Evolutionary conservation across 2,113 vertebrate species (phyloP).

Genomic region (Crotalus horridus): DNA sequence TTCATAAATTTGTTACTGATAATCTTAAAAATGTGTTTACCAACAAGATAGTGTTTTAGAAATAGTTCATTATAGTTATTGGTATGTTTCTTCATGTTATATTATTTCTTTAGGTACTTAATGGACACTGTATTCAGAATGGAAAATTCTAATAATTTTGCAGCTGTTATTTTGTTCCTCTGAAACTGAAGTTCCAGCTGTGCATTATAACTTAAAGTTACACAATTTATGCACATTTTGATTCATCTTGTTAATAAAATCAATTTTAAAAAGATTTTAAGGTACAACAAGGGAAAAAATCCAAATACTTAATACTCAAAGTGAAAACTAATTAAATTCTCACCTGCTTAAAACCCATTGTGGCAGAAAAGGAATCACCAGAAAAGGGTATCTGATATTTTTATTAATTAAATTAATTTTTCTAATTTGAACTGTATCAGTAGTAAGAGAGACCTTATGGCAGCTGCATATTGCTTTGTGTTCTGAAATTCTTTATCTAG

Average conservation of each 20-base stretch:
- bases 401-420: background rate
- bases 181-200: conserved; percentile 11
- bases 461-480: conserved; percentile 58
- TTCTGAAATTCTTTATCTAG: conserved; percentile 60
- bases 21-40: conserved; percentile 10
- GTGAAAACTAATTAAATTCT: background rate
- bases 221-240: background rate
- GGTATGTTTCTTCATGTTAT: conserved; percentile 36
- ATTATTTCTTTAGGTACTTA: conserved; percentile 39
- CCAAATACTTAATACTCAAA: background rate
- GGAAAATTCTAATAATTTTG: conserved; percentile 61
- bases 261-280: background rate
- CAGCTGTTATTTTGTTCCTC: conserved; percentile 55
- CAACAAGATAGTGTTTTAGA: background rate
- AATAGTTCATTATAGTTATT: background rate
- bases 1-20: background rate
- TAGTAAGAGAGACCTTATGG: conserved; percentile 50
- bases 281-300: background rate
- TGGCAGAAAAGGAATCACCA: background rate
- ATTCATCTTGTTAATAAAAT: background rate
- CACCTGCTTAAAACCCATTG: background rate
- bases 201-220: background rate
- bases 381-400: background rate
- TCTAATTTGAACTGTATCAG: conserved; percentile 6
- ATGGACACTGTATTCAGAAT: conserved; percentile 52